A percentile compares a stretch with the other conserved stretches of the same genome.
Evolutionary conservation across 2,888 invertebrate genomes (phyloP).

Genomic region (Argyresthia albistria): DNA sequence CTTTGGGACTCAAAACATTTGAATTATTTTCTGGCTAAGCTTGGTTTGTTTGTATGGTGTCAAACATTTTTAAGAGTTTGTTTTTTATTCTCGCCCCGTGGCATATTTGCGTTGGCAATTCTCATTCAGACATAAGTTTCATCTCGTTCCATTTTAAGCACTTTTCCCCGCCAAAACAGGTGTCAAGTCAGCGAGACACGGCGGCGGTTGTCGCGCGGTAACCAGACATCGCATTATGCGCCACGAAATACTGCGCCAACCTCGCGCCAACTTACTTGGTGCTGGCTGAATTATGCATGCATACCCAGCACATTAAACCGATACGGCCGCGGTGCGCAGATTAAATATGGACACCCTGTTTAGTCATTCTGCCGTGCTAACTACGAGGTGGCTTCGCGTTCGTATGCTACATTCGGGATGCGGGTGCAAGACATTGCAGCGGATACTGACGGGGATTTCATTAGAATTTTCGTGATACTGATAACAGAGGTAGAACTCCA

Average conservation of each 20-base stretch:
- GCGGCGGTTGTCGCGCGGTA: slow-evolving; percentile 5
- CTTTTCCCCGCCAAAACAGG: slow-evolving; percentile 3
- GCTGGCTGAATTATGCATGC: slow-evolving; percentile 41
- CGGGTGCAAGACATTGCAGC: slow-evolving; percentile 18
- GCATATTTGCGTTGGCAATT: too few relatives aligned
- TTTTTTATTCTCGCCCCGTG: too few relatives aligned
- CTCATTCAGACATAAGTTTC: too few relatives aligned
- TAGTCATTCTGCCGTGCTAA: slow-evolving; percentile 40
- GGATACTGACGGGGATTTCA: not conserved
- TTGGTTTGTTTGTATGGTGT: too few relatives aligned
- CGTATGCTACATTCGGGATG: too few relatives aligned
- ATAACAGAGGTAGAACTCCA: too few relatives aligned
- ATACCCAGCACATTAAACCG: slow-evolving; percentile 41
- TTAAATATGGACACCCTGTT: slow-evolving; percentile 52
- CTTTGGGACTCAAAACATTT: too few relatives aligned
- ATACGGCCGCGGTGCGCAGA: slow-evolving; percentile 32
- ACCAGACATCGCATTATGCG: slow-evolving; percentile 24
- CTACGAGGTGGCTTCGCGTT: slow-evolving; percentile 21
- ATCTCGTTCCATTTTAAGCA: not conserved
- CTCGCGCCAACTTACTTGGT: slow-evolving; percentile 10
- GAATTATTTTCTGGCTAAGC: too few relatives aligned
- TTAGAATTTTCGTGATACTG: too few relatives aligned
- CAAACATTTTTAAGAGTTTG: too few relatives aligned
- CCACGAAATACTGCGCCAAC: slow-evolving; percentile 25
- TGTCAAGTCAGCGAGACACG: slow-evolving; percentile 6